Conservation (phyloP, 2,113 vertebrate genomes). For the pig (Sus scrofa) region DNA sequence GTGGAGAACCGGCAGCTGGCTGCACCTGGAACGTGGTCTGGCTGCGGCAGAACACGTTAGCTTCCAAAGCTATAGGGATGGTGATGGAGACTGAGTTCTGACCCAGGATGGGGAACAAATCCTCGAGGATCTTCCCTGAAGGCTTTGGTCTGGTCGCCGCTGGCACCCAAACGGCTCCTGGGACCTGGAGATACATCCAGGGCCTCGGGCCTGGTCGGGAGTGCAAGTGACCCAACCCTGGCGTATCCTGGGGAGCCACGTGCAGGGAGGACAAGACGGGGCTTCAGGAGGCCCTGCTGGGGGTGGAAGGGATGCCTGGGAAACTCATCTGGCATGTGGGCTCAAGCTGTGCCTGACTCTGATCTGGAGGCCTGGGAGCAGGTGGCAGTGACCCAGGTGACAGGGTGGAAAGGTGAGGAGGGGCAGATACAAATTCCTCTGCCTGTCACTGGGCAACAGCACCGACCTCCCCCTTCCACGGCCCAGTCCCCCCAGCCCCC, state of each 20-base stretch:
- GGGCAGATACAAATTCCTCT: neutral
- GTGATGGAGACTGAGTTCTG: neutral
- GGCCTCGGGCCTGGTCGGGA: neutral
- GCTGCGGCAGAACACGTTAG: neutral
- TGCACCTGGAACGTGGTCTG: too few species aligned
- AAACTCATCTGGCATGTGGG: neutral
- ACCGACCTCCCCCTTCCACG: neutral
- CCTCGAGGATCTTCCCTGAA: neutral
- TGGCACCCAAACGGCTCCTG: neutral
- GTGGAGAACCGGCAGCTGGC: neutral
- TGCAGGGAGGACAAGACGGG: neutral
- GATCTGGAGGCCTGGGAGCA: neutral
- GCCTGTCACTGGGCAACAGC: conserved; percentile 28
- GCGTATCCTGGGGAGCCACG: neutral
- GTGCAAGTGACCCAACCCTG: neutral
- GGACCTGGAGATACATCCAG: neutral
- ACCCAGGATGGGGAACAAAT: neutral
- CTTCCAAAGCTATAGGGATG: neutral
- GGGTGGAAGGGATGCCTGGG: neutral
- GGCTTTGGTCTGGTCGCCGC: neutral
- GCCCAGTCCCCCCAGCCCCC: neutral
- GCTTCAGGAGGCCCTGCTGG: neutral
- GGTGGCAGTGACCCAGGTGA: neutral
- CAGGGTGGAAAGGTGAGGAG: neutral
- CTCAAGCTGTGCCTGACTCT: neutral